These are phyloP conservation scores for Myopa testacea DNA, from an alignment of 2,888 invertebrate species.

Conservation along the genomic window DNA sequence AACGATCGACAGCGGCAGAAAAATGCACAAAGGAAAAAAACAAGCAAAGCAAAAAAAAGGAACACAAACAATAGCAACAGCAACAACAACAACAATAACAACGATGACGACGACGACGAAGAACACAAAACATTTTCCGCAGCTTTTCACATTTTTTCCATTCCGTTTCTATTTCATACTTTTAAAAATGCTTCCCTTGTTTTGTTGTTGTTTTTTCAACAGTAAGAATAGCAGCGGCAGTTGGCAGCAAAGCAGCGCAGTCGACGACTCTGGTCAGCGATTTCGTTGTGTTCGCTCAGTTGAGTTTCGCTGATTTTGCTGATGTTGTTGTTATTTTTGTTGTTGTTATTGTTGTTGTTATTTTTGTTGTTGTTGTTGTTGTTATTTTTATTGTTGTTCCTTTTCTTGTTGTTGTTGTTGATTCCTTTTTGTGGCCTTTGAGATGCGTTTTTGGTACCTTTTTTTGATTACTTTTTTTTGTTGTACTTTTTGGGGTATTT, in stretches of 20 bases:
- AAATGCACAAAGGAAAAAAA: not conserved
- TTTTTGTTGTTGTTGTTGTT: slow-evolving; percentile 34
- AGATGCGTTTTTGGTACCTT: no score
- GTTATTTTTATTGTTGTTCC: not conserved
- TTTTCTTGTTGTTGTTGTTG: slow-evolving; percentile 5
- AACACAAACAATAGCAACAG: slow-evolving; percentile 1
- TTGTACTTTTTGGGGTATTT: no score
- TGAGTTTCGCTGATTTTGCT: slow-evolving; percentile 18
- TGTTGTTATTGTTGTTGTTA: slow-evolving; percentile 35
- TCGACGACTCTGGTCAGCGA: slow-evolving; percentile 19
- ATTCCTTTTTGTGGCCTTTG: no score
- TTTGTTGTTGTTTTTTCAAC: no score
- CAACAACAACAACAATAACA: slow-evolving; percentile 10
- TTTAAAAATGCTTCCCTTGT: not conserved
- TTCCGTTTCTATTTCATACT: not conserved
- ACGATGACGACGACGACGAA: not conserved
- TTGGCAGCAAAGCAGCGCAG: not conserved
- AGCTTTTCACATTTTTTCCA: slow-evolving; percentile 3
- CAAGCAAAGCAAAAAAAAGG: not conserved
- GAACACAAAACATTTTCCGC: slow-evolving; percentile 1
- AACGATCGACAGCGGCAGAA: no score
- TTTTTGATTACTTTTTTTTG: no score
- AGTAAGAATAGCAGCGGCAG: not conserved
- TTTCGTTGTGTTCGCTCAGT: slow-evolving; percentile 30
- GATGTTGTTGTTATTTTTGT: slow-evolving; percentile 31